Base-by-base conservation (phyloP, 1,140 invertebrate species). In the Tigriopus japonicus region DNA sequence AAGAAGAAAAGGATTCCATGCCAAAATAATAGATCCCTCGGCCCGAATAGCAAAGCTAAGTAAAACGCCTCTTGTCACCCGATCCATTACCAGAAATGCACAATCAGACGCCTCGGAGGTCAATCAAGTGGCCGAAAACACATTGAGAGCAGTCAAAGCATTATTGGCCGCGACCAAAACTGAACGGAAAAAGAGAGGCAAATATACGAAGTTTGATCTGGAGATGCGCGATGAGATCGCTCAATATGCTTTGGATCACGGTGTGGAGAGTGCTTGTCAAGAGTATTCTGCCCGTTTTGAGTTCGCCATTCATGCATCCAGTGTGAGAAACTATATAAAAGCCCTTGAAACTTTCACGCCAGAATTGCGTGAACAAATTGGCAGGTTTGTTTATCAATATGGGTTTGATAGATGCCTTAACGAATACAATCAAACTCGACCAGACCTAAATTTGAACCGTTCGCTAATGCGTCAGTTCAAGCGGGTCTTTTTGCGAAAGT, bases 311-410 rank as follows among this genome's bases (percentile, higher is more conserved):
- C 70, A 67, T 66, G 69, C 71, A 56, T 71, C 69, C 63, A 71
- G 69, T 24, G 66, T 72, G 19, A 63, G 71, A 54, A 72, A 72
- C 63, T 68, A 72, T 52, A 66, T 72, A 43, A 71, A 70, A 62
- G 63, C 66, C 0, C 67, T 68, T 61, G 64, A 66, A 58, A 62
- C 61, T 41, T 72, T 69, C 56, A 66, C 66, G 9, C 64, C 68
- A n/a, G 62, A 67, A 43, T 52, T 68, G 3, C 69, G 68, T 60
- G 66, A 68, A 51, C 69, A 71, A 63, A 72, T 72, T 43, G 71
- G 69, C 17, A 63, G 66, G 35, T 71, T 63, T 65, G 70, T 70
- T 42, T 62, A 63, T 49, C 63, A 67, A 15, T 66, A 64, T 60
- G 70, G 71, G 9, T 51, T 71, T 17, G 69, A 71, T 52, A 62